A percentile compares a stretch with the other conserved stretches of the same genome.
Conservation (phyloP, 2,113 vertebrate species). For the Alligator sinensis region DNA sequence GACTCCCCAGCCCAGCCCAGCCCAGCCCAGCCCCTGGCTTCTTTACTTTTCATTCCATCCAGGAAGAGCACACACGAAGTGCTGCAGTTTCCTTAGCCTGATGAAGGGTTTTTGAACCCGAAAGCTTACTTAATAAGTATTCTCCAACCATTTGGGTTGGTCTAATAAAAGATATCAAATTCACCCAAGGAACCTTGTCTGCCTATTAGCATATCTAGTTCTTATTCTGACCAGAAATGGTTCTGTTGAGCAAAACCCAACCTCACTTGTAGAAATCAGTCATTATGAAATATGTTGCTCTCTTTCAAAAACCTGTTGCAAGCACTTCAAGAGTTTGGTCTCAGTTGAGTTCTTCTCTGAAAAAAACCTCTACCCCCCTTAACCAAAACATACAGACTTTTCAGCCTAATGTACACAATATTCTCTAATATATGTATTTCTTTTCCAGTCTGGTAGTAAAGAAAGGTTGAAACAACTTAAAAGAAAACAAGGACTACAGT, state of each 20-base stretch:
- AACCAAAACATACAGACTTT: not conserved
- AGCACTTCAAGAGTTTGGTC: not conserved
- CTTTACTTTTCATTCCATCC: too few relatives aligned
- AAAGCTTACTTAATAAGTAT: too few relatives aligned
- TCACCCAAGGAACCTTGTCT: too few relatives aligned
- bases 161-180: too few relatives aligned
- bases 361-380: not conserved
- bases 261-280: not conserved
- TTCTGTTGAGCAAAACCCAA: not conserved
- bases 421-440: not conserved
- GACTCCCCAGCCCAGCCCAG: too few relatives aligned
- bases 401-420: not conserved
- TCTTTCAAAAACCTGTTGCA: not conserved
- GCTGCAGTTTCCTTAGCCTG: too few relatives aligned
- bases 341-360: not conserved
- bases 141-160: too few relatives aligned
- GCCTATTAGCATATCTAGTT: too few relatives aligned
- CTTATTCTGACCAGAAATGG: not conserved
- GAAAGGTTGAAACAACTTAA: not conserved
- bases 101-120: too few relatives aligned
- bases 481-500: not conserved
- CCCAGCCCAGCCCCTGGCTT: too few relatives aligned
- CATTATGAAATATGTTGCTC: not conserved
- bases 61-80: too few relatives aligned
- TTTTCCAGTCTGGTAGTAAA: not conserved